Percentiles rank a stretch among this genome's conserved stretches.
Conservation (phyloP, 2,113 vertebrate species). For the Pseudorhombus dupliciocellatus region DNA sequence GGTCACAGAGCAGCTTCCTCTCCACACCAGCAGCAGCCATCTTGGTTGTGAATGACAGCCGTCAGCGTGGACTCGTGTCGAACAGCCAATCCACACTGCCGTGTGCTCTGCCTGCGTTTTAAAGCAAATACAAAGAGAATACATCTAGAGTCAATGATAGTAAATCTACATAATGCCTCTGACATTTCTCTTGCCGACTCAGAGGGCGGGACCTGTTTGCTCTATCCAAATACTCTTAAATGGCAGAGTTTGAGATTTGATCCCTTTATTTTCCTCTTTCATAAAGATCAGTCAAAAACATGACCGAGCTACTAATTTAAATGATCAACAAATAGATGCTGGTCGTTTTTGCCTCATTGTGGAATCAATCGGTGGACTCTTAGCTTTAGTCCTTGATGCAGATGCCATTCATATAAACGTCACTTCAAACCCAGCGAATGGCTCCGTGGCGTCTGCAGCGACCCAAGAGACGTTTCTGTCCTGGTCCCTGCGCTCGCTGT, state of each 20-base stretch:
- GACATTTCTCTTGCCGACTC: too few species aligned
- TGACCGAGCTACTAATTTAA: too few species aligned
- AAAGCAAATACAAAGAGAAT: too few species aligned
- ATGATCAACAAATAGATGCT: too few species aligned
- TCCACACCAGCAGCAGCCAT: too few species aligned
- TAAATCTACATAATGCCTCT: too few species aligned
- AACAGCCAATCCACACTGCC: too few species aligned
- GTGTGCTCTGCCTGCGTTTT: too few species aligned
- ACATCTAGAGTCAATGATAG: too few species aligned
- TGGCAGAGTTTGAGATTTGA: not conserved
- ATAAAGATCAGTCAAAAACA: too few species aligned
- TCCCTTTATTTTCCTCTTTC: not conserved
- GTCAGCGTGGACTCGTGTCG: not conserved
- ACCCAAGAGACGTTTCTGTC: not conserved
- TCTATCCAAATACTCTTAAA: not conserved
- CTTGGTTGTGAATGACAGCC: too few species aligned
- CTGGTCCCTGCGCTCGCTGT: not conserved
- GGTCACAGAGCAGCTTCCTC: not conserved
- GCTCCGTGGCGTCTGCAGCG: not conserved
- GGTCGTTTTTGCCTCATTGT: not conserved
- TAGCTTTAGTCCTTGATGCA: not conserved
- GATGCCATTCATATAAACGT: not conserved
- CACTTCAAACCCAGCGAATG: not conserved
- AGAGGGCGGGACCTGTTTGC: too few species aligned
- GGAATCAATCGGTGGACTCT: not conserved